phyloP scores from a whole-genome alignment of 2,888 invertebrate species.

The Andrena chrysosceles region DNA sequence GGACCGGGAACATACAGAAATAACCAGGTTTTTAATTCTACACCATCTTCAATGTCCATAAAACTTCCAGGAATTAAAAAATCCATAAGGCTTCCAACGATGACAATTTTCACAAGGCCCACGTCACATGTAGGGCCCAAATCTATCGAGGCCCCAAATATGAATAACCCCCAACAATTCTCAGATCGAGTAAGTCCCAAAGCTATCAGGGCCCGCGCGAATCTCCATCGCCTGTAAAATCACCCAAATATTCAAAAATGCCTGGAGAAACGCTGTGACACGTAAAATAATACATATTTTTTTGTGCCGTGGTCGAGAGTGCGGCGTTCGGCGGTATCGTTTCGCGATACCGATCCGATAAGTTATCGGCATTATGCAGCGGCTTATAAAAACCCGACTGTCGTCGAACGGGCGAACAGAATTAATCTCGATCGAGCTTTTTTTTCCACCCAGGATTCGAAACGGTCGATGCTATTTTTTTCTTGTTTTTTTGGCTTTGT shows the following conservation, averaged over 20 bases:
- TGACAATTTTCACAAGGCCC: too few species aligned
- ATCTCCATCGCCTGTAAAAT: neutral
- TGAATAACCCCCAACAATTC: too few species aligned
- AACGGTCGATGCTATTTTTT: constrained; percentile 9
- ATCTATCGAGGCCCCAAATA: too few species aligned
- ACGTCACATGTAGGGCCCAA: too few species aligned
- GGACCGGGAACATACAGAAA: too few species aligned
- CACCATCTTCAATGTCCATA: too few species aligned
- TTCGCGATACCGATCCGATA: constrained; percentile 64
- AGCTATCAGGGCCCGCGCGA: neutral
- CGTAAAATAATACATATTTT: constrained; percentile 31
- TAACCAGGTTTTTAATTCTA: too few species aligned
- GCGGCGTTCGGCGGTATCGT: constrained; percentile 40
- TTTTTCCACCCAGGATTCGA: constrained; percentile 36
- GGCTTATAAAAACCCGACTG: constrained; percentile 72
- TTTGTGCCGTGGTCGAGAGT: constrained; percentile 28
- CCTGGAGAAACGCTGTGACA: neutral
- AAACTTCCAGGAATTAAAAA: too few species aligned
- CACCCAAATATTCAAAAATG: too few species aligned
- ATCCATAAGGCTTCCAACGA: too few species aligned
- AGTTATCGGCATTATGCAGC: constrained; percentile 73
- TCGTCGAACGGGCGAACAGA: constrained; percentile 66
- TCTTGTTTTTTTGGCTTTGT: constrained; percentile 11
- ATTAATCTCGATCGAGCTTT: constrained; percentile 67
- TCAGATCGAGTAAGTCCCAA: too few species aligned